phyloP scores from a whole-genome alignment of 2,797 vertebrate species.

The Valencia hispanica region DNA sequence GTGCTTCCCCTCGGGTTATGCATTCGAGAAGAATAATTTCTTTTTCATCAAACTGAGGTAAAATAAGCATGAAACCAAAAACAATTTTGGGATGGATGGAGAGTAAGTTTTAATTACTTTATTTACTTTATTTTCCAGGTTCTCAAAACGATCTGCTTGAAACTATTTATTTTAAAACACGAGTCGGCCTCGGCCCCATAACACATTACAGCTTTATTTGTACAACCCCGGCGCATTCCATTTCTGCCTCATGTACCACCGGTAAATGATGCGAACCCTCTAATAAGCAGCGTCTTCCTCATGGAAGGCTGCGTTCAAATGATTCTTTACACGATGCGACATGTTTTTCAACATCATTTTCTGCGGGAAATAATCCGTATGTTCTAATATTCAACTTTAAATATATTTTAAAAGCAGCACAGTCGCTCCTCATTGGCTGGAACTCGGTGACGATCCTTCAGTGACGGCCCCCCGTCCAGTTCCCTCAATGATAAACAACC shows the following conservation, averaged over 20 bases:
- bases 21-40: neutral
- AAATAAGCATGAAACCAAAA: neutral
- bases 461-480: too few relatives aligned
- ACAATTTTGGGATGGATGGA: neutral
- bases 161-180: too few relatives aligned
- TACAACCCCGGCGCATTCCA: neutral
- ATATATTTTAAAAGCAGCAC: too few relatives aligned
- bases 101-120: neutral
- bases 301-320: too few relatives aligned
- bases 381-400: too few relatives aligned
- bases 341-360: neutral
- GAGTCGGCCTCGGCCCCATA: neutral
- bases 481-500: constrained; percentile 73
- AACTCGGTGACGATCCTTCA: constrained; percentile 39
- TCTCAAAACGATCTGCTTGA: too few relatives aligned
- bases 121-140: too few relatives aligned
- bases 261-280: neutral
- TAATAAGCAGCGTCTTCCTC: neutral
- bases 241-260: neutral
- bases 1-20: neutral
- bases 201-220: neutral
- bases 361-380: too few relatives aligned
- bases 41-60: neutral
- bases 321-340: too few relatives aligned
- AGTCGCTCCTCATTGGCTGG: constrained; percentile 25